A percentile compares a stretch with the other conserved stretches of the same genome.
phyloP scores from a whole-genome alignment of 2,888 invertebrate genomes.

The Operophtera brumata region DNA sequence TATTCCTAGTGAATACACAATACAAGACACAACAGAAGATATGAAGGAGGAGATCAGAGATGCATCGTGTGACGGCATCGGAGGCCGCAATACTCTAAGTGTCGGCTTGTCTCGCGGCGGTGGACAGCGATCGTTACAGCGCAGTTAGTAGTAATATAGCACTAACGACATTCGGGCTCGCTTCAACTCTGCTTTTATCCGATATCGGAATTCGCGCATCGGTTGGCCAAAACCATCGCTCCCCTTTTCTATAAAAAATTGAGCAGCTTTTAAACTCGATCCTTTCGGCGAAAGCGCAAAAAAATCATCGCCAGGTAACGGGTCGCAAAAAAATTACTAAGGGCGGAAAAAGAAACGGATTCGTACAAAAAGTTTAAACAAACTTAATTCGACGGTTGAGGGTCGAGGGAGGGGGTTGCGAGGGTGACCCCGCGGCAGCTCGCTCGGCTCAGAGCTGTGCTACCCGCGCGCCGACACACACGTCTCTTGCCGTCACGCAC shows the following conservation, averaged over 20 bases:
- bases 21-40: no score
- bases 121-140: background rate
- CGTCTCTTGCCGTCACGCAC: slow-evolving; percentile 11
- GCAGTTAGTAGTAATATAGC: slow-evolving; percentile 28
- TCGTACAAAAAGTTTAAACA: slow-evolving; percentile 69
- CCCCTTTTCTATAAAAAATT: slow-evolving; percentile 75
- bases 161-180: slow-evolving; percentile 43
- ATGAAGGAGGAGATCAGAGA: no score
- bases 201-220: slow-evolving; percentile 78
- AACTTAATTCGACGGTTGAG: slow-evolving; percentile 69
- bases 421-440: slow-evolving; percentile 7
- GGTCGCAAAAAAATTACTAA: slow-evolving; percentile 78
- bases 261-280: slow-evolving; percentile 79
- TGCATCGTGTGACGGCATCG: background rate
- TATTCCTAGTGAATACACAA: no score
- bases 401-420: slow-evolving; percentile 39
- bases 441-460: slow-evolving; percentile 19
- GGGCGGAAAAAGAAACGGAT: slow-evolving; percentile 80
- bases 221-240: slow-evolving; percentile 69
- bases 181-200: slow-evolving; percentile 45
- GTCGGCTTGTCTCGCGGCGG: no score
- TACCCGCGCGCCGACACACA: slow-evolving; percentile 17
- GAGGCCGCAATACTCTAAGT: no score
- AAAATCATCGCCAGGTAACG: slow-evolving; percentile 78
- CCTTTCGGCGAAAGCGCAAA: slow-evolving; percentile 61